A percentile compares a stretch with the other conserved stretches of the same genome.
Conservation (phyloP, 2,888 invertebrate species). For the Diadegma fenestrale region DNA sequence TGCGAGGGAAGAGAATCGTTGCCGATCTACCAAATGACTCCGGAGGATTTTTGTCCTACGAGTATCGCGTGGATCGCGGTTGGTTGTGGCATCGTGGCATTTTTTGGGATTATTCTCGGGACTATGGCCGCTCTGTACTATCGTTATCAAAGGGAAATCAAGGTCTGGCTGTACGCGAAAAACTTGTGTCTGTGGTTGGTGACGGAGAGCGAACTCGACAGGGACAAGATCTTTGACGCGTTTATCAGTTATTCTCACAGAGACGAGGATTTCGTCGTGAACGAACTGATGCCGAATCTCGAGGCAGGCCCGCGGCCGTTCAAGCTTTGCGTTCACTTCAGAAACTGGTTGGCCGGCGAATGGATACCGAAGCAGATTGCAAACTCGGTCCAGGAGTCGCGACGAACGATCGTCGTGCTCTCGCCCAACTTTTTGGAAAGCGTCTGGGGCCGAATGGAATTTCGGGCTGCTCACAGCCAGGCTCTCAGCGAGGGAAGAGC, state of each 20-base stretch:
- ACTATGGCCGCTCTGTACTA: constrained; percentile 85
- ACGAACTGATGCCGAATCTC: constrained; percentile 88
- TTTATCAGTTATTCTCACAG: constrained; percentile 93
- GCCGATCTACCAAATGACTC: constrained; percentile 75
- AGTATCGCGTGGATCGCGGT: constrained; percentile 73
- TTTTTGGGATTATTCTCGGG: constrained; percentile 85
- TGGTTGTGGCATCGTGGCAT: constrained; percentile 82
- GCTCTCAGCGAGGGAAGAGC: constrained; percentile 89
- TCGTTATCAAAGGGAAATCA: constrained; percentile 87
- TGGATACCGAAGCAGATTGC: constrained; percentile 90
- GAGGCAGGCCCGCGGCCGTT: constrained; percentile 88
- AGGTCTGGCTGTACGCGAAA: constrained; percentile 89
- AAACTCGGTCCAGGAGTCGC: constrained; percentile 89
- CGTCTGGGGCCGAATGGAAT: constrained; percentile 92
- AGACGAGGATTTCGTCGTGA: constrained; percentile 90
- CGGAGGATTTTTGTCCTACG: constrained; percentile 72
- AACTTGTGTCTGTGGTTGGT: constrained; percentile 88
- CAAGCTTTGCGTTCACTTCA: constrained; percentile 90
- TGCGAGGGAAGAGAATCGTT: constrained; percentile 66
- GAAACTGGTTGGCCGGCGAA: constrained; percentile 91
- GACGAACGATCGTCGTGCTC: constrained; percentile 90
- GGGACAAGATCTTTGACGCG: constrained; percentile 90
- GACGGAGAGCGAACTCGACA: constrained; percentile 90
- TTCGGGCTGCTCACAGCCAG: constrained; percentile 90
- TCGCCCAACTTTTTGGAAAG: constrained; percentile 91